phyloP scores from a whole-genome alignment of 2,888 invertebrate species.

The Clistopyga incitator region DNA sequence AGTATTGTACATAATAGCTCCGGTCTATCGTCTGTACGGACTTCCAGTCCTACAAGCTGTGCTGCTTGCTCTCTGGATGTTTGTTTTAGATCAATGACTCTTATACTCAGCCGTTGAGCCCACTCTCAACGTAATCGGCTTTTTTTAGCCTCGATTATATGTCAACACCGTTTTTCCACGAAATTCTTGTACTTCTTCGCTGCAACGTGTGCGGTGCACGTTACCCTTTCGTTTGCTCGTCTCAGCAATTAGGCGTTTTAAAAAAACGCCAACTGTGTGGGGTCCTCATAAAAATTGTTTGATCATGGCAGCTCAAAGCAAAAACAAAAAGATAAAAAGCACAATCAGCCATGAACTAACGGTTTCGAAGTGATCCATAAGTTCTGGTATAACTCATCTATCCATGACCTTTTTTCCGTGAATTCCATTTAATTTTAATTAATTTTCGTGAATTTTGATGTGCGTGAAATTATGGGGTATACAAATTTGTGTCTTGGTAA shows the following conservation, averaged over 20 bases:
- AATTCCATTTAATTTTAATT: not conserved
- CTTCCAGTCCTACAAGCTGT: not conserved
- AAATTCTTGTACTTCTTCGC: slow-evolving; percentile 24
- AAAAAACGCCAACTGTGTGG: slow-evolving; percentile 4
- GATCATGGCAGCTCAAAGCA: not conserved
- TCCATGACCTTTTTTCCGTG: slow-evolving; percentile 6
- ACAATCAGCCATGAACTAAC: slow-evolving; percentile 2
- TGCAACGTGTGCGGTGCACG: slow-evolving; percentile 40
- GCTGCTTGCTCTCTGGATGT: slow-evolving; percentile 31
- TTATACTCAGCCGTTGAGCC: slow-evolving; percentile 12
- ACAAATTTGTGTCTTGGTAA: too few species aligned
- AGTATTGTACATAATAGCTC: slow-evolving; percentile 13
- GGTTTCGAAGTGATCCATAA: not conserved
- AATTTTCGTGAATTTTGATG: too few species aligned
- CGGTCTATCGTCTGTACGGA: not conserved
- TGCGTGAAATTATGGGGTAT: too few species aligned
- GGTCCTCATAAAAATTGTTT: slow-evolving; percentile 14
- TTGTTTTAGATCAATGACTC: slow-evolving; percentile 59
- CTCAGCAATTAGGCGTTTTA: not conserved
- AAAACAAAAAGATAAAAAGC: slow-evolving; percentile 17
- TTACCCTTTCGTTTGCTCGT: slow-evolving; percentile 3
- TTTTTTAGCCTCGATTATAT: slow-evolving; percentile 22
- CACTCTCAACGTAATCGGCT: slow-evolving; percentile 34
- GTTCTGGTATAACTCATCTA: slow-evolving; percentile 31
- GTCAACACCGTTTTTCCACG: slow-evolving; percentile 41